phyloP scores from a whole-genome alignment of 2,888 invertebrate species.

The Acleris cristana region DNA sequence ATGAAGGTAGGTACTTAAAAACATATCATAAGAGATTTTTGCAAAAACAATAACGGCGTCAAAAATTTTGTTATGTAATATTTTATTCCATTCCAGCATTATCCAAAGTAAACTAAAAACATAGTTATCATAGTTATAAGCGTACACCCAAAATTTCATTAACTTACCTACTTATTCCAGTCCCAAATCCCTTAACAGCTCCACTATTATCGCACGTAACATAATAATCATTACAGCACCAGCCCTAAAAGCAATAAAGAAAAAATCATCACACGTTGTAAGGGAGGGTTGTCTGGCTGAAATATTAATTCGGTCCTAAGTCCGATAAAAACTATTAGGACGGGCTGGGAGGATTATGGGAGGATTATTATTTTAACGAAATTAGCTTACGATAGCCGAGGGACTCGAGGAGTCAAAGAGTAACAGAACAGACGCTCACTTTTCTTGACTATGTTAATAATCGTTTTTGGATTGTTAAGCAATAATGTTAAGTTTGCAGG shows the following conservation, averaged over 20 bases:
- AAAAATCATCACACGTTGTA: slow-evolving; percentile 44
- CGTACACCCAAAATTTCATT: not conserved
- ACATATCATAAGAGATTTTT: too few relatives aligned
- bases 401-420: slow-evolving; percentile 62
- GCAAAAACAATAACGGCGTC: too few relatives aligned
- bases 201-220: slow-evolving; percentile 18
- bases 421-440: slow-evolving; percentile 39
- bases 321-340: slow-evolving; percentile 81
- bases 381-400: slow-evolving; percentile 78
- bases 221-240: slow-evolving; percentile 31
- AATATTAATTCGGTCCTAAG: slow-evolving; percentile 77
- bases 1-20: too few relatives aligned
- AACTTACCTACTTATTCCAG: not conserved
- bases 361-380: slow-evolving; percentile 82
- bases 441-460: too few relatives aligned
- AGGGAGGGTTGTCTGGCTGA: slow-evolving; percentile 57
- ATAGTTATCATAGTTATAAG: not conserved
- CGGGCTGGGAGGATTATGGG: slow-evolving; percentile 67
- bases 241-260: slow-evolving; percentile 33
- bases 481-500: too few relatives aligned
- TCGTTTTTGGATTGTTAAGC: too few relatives aligned
- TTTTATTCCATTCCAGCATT: too few relatives aligned
- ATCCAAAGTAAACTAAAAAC: not conserved
- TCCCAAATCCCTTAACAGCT: slow-evolving; percentile 17
- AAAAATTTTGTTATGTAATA: too few relatives aligned